Percentiles rank a stretch among this genome's conserved stretches.
These are phyloP conservation scores for Corydoras sp. DNA, from an alignment of 2,113 vertebrate genomes.

Conservation along the genomic window DNA sequence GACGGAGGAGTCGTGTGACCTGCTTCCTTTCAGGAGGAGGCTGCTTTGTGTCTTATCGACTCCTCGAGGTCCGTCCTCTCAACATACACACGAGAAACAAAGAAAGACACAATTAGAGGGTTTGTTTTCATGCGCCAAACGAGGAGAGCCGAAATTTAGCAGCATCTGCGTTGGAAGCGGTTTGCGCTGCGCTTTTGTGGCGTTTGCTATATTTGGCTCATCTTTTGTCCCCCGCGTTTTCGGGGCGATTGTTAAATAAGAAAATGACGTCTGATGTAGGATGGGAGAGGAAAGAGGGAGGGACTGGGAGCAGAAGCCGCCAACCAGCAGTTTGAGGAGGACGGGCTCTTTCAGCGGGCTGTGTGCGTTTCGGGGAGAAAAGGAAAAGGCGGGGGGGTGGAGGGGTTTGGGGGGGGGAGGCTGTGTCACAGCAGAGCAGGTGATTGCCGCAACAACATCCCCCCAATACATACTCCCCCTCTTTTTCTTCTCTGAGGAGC, in stretches of 20 bases:
- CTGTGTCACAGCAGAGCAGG: conserved; percentile 19
- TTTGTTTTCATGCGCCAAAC: conserved; percentile 35
- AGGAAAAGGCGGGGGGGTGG: not conserved
- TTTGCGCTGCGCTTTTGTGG: conserved; percentile 59
- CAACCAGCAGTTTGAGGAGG: conserved; percentile 48
- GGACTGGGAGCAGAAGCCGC: conserved; percentile 49
- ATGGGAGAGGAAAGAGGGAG: conserved; percentile 47
- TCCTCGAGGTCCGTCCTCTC: not conserved
- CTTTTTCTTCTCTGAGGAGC: conserved; percentile 3
- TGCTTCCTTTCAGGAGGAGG: conserved; percentile 5
- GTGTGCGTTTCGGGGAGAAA: conserved; percentile 22
- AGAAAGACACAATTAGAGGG: conserved; percentile 3
- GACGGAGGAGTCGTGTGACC: conserved; percentile 20
- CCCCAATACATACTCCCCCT: not conserved
- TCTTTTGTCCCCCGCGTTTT: conserved; percentile 73
- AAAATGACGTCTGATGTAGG: conserved; percentile 68
- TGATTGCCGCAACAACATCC: conserved; percentile 34
- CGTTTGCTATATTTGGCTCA: conserved; percentile 71
- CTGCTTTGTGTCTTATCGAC: conserved; percentile 14
- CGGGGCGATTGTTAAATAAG: conserved; percentile 76
- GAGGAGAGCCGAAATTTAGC: conserved; percentile 52
- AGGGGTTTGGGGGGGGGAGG: too few relatives aligned
- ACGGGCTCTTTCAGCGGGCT: conserved; percentile 43
- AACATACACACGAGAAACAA: conserved; percentile 7
- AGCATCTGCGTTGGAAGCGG: conserved; percentile 23